phyloP scores from a whole-genome alignment of 2,113 vertebrate species.

The Micronycteris hirsuta region DNA sequence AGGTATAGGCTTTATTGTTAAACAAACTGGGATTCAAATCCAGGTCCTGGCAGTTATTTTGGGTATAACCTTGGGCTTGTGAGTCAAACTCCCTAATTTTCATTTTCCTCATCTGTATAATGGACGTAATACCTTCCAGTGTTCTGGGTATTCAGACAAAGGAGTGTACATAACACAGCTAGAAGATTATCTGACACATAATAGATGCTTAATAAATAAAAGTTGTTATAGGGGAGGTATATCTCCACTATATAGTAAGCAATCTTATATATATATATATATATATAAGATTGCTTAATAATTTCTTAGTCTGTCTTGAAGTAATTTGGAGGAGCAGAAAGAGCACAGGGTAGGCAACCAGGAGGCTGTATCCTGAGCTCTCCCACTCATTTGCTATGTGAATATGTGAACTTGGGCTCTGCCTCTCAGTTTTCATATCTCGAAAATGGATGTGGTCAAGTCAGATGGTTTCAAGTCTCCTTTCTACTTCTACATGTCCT shows the following conservation, averaged over 20 bases:
- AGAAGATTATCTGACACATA: background rate
- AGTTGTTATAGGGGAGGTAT: background rate
- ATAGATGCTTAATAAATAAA: background rate
- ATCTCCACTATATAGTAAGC: too few relatives aligned
- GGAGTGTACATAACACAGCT: background rate
- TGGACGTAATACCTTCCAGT: background rate
- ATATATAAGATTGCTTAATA: background rate
- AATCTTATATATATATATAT: background rate
- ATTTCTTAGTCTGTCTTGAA: background rate
- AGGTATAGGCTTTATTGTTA: background rate
- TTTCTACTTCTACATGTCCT: background rate
- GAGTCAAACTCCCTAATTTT: background rate
- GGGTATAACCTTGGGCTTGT: background rate
- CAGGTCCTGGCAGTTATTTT: background rate
- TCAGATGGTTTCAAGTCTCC: background rate
- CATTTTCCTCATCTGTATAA: background rate
- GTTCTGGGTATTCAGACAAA: background rate
- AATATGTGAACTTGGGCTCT: background rate
- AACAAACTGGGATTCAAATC: background rate
- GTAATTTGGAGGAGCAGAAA: background rate
- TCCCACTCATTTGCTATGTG: background rate
- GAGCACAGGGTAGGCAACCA: too few relatives aligned
- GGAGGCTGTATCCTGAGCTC: background rate
- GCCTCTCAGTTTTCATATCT: background rate
- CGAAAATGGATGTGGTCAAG: background rate